Evolutionary conservation across 2,113 vertebrate species (phyloP).

Genomic region (Pseudonaja textilis): DNA sequence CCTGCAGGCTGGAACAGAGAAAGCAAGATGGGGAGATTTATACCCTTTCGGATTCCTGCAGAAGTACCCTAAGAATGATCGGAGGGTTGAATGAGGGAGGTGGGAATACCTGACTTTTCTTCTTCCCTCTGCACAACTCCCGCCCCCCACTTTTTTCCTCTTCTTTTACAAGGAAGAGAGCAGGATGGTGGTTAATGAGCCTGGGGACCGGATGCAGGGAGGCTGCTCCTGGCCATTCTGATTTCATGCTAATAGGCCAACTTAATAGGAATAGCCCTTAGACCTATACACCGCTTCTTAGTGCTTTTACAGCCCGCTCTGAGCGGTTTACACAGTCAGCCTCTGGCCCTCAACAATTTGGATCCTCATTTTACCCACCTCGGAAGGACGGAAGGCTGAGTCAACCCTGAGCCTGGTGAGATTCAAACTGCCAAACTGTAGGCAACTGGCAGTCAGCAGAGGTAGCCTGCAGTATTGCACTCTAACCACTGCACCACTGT

Average conservation of each 20-base stretch:
- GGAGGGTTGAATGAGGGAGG: neutral
- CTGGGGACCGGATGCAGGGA: neutral
- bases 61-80: neutral
- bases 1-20: neutral
- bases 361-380: too few species aligned
- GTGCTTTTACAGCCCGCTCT: too few species aligned
- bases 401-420: too few species aligned
- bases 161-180: neutral
- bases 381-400: too few species aligned
- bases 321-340: too few species aligned
- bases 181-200: neutral
- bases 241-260: neutral
- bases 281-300: too few species aligned
- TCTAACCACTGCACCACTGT: too few species aligned
- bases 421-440: too few species aligned
- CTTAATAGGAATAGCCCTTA: neutral
- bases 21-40: neutral
- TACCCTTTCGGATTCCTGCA: neutral
- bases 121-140: neutral
- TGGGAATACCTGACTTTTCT: neutral
- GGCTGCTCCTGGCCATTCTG: neutral
- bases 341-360: too few species aligned
- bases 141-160: accelerated
- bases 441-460: too few species aligned
- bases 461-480: too few species aligned